These are phyloP conservation scores for Rhingia campestris DNA, from an alignment of 2,888 invertebrate species.

Conservation along the genomic window DNA sequence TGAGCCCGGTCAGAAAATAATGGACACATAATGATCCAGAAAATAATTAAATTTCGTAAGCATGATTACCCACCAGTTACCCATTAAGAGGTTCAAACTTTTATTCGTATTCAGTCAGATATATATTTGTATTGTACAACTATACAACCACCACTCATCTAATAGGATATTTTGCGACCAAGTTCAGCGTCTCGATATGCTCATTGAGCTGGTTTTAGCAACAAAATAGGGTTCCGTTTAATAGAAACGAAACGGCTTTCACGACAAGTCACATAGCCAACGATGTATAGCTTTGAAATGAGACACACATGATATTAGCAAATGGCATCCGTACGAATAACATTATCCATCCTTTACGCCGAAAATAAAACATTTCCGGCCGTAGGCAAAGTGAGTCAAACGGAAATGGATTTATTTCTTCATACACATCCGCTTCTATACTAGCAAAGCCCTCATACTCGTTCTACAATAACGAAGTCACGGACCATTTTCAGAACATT, in stretches of 20 bases:
- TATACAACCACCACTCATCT: background rate
- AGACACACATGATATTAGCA: constrained; percentile 45
- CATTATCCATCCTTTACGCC: constrained; percentile 45
- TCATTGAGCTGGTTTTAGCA: constrained; percentile 16
- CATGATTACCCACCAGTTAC: constrained; percentile 12
- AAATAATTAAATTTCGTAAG: constrained; percentile 11
- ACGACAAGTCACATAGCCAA: constrained; percentile 37
- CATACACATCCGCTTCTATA: too few relatives aligned
- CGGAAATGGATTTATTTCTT: constrained; percentile 12
- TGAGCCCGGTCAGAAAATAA: background rate
- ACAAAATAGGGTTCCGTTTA: constrained; percentile 44
- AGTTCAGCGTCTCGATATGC: constrained; percentile 2
- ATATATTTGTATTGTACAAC: background rate
- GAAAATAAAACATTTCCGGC: constrained; percentile 43
- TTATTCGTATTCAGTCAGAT: background rate
- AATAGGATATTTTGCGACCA: constrained; percentile 3
- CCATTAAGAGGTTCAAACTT: background rate
- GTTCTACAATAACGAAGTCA: too few relatives aligned
- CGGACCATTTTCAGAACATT: too few relatives aligned
- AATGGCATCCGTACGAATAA: constrained; percentile 18
- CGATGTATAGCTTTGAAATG: constrained; percentile 38
- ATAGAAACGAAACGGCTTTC: constrained; percentile 39
- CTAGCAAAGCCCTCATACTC: too few relatives aligned
- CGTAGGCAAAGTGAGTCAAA: constrained; percentile 6
- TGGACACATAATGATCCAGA: background rate